Conservation (phyloP, 2,113 vertebrate genomes). For the Chroicocephalus ridibundus region DNA sequence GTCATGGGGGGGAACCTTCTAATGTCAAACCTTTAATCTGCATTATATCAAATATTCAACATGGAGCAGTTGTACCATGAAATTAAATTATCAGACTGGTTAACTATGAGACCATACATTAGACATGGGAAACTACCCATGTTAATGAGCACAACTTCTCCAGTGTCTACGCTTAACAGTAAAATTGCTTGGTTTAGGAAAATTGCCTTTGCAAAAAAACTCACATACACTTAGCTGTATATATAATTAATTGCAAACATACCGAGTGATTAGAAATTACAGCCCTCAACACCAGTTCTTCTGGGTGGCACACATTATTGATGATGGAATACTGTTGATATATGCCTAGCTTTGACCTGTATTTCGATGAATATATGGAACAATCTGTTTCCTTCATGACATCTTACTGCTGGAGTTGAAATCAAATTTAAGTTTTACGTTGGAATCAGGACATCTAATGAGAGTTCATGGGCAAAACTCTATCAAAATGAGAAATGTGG, state of each 20-base stretch:
- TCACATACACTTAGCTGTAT: neutral
- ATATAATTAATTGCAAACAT: conserved; percentile 17
- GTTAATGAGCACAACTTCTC: neutral
- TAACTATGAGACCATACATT: conserved; percentile 24
- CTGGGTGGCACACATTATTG: neutral
- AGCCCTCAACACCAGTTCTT: neutral
- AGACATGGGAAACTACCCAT: neutral
- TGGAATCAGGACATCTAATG: conserved; percentile 31
- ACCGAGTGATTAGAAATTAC: neutral
- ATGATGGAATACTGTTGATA: neutral
- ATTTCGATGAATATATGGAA: neutral
- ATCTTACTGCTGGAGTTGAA: neutral
- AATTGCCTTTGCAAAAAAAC: neutral
- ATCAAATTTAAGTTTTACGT: conserved; percentile 30
- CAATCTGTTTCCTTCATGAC: neutral
- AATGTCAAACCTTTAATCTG: neutral
- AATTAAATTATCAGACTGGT: conserved; percentile 35
- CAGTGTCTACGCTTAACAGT: neutral
- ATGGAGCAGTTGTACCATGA: neutral
- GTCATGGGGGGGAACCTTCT: neutral
- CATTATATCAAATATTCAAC: neutral
- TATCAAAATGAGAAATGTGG: conserved; percentile 52
- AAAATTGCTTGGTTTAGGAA: conserved; percentile 5
- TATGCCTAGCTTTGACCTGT: neutral
- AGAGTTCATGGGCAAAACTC: conserved; percentile 33